These are phyloP conservation scores for Halichoeres trimaculatus DNA, from an alignment of 2,113 vertebrate species.

Conservation along the genomic window DNA sequence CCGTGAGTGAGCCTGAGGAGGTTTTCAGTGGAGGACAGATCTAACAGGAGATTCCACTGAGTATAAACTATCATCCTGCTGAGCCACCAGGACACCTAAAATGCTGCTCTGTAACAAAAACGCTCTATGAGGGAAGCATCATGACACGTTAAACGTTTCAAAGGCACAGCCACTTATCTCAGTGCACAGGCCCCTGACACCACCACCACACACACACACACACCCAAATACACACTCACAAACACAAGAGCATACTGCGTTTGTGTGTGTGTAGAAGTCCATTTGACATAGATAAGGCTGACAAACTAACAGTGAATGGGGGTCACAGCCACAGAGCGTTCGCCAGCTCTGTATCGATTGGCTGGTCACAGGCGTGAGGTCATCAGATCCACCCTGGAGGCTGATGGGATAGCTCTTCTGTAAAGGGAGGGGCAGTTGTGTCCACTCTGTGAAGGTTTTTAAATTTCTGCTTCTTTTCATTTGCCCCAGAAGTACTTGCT, in stretches of 20 bases:
- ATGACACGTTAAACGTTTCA: conserved; percentile 48
- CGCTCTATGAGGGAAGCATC: conserved; percentile 50
- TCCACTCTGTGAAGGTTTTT: conserved; percentile 15
- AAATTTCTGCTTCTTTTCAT: conserved; percentile 25
- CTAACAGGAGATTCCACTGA: conserved; percentile 31
- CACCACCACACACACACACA: conserved; percentile 25
- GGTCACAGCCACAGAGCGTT: conserved; percentile 45
- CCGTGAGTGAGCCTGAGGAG: background rate
- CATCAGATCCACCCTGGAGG: conserved; percentile 63
- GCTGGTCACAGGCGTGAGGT: conserved; percentile 58
- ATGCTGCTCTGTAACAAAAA: conserved; percentile 51
- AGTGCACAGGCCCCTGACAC: conserved; percentile 46
- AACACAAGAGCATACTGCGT: conserved; percentile 7
- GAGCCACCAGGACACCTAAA: conserved; percentile 44
- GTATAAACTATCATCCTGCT: conserved; percentile 18
- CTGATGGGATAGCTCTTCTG: conserved; percentile 59
- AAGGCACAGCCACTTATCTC: conserved; percentile 67
- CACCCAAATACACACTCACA: conserved; percentile 19
- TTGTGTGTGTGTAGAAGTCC: conserved; percentile 38
- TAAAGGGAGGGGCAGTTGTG: conserved; percentile 15
- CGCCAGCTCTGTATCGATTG: conserved; percentile 66
- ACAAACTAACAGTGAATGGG: conserved; percentile 57
- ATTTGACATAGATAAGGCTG: conserved; percentile 54
- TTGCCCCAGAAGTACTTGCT: conserved; percentile 38
- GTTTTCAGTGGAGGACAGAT: conserved; percentile 15